Percentiles rank a stretch among this genome's conserved stretches.
Conservation (phyloP, 2,113 vertebrate genomes). For the Oncorhynchus nerka region DNA sequence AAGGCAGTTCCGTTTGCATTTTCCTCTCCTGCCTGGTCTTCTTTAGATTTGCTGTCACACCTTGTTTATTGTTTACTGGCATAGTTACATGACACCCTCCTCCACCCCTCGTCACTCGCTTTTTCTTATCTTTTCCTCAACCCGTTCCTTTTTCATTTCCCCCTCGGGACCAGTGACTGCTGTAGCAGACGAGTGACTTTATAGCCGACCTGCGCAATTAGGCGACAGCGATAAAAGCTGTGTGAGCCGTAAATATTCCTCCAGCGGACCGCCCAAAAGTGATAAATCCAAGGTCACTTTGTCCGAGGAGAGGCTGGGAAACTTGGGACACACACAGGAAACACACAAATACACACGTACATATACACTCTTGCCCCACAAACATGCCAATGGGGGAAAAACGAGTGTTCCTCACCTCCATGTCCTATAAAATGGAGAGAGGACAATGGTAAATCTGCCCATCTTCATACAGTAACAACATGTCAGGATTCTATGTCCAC, state of each 20-base stretch:
- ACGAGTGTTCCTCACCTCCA: too few species aligned
- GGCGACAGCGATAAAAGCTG: conserved; percentile 33
- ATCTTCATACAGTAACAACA: neutral
- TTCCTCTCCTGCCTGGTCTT: neutral
- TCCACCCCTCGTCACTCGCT: neutral
- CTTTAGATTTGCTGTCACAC: neutral
- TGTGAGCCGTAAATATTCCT: conserved; percentile 50
- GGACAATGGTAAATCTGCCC: neutral
- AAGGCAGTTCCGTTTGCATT: conserved; percentile 14
- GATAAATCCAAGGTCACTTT: conserved; percentile 66
- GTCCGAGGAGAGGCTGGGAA: neutral
- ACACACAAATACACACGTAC: neutral
- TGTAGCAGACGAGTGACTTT: conserved; percentile 31
- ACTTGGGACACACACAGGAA: conserved; percentile 13
- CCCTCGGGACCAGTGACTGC: conserved; percentile 3
- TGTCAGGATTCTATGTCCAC: neutral
- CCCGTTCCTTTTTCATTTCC: neutral
- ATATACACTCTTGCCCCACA: neutral
- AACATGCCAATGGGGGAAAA: too few species aligned
- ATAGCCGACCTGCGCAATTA: conserved; percentile 47
- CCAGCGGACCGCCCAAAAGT: neutral
- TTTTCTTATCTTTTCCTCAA: neutral
- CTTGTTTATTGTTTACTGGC: conserved; percentile 13
- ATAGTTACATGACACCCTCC: neutral
- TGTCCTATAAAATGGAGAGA: too few species aligned